These are phyloP conservation scores for Heliothis peltigera DNA, from an alignment of 2,888 invertebrate genomes.

Conservation along the genomic window DNA sequence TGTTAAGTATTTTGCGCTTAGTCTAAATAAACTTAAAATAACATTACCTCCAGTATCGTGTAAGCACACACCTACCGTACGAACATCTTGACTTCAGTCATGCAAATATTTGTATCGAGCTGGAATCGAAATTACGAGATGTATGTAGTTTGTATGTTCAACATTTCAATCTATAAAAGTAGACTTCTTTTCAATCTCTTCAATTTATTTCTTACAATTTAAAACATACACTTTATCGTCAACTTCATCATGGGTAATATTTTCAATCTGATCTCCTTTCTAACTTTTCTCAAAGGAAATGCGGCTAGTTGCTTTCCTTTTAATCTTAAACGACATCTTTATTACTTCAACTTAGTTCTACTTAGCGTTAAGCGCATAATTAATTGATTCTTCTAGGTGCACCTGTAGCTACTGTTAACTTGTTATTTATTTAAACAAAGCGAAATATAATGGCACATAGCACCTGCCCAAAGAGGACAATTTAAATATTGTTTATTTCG, in stretches of 20 bases:
- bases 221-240: slow-evolving; percentile 17
- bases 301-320: slow-evolving; percentile 11
- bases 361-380: slow-evolving; percentile 36
- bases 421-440: slow-evolving; percentile 35
- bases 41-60: no score
- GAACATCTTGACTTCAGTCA: no score
- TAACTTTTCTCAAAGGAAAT: slow-evolving; percentile 32
- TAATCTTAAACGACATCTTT: slow-evolving; percentile 30
- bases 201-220: slow-evolving; percentile 15
- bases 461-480: slow-evolving; percentile 2
- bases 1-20: no score
- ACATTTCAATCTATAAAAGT: neutral
- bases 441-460: slow-evolving; percentile 35
- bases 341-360: slow-evolving; percentile 33
- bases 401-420: slow-evolving; percentile 42
- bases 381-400: slow-evolving; percentile 53
- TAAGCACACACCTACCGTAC: no score
- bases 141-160: neutral
- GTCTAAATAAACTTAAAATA: no score
- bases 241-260: neutral
- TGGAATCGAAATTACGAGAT: no score
- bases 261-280: slow-evolving; percentile 20
- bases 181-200: neutral
- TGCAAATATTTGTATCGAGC: no score
- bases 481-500: slow-evolving; percentile 22